Evolutionary conservation across 1,140 invertebrate species (phyloP).

Genomic region (Venturia canescens): DNA sequence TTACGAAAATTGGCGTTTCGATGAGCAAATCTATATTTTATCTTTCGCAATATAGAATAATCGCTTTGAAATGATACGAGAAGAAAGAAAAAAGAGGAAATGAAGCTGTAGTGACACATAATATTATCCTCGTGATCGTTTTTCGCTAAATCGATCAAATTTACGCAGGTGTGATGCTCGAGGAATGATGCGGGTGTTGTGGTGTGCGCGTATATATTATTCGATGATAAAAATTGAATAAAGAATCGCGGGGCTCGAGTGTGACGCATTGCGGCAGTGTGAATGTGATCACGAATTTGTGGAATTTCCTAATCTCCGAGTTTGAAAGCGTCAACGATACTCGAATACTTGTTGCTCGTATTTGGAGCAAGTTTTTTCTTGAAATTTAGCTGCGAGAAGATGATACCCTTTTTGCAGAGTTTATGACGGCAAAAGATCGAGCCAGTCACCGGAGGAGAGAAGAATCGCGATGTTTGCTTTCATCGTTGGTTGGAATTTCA

Average conservation of each 20-base stretch:
- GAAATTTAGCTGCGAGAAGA: background rate
- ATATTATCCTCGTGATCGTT: no score
- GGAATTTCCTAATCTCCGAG: background rate
- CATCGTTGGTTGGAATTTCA: slow-evolving; percentile 44
- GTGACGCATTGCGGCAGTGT: background rate
- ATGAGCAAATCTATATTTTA: no score
- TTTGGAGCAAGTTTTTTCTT: background rate
- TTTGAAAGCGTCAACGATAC: background rate
- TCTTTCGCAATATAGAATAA: no score
- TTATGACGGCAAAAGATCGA: slow-evolving; percentile 13
- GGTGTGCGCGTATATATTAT: background rate
- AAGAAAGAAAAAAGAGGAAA: no score
- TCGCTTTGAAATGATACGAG: no score
- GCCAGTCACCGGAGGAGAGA: background rate
- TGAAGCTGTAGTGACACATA: no score
- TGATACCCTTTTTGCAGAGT: background rate
- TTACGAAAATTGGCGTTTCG: no score
- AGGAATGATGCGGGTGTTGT: background rate
- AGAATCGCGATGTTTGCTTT: slow-evolving; percentile 19
- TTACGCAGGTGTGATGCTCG: no score
- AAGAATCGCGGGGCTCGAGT: background rate
- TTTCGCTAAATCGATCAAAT: no score
- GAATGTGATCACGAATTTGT: background rate
- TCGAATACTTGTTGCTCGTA: background rate
- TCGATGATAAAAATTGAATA: background rate